A percentile compares a stretch with the other conserved stretches of the same genome.
Conservation (phyloP, 2,113 vertebrate species). For the Salvelinus alpinus region DNA sequence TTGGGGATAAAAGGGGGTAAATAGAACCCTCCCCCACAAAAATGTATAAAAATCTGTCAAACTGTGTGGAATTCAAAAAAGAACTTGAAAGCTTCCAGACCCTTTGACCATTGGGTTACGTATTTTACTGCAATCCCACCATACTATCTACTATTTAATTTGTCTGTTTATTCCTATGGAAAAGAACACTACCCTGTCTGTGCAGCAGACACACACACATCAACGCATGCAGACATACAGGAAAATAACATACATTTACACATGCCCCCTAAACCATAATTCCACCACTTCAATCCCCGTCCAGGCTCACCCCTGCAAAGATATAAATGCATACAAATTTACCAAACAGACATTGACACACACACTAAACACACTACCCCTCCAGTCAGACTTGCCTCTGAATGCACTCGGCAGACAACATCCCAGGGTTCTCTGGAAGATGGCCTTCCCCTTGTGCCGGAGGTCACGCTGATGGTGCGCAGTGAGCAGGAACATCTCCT, state of each 20-base stretch:
- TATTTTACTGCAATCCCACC: not conserved
- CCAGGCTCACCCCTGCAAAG: no score
- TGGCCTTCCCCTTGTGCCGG: slow-evolving; percentile 57
- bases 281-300: no score
- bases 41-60: no score
- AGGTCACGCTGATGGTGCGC: slow-evolving; percentile 36
- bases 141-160: not conserved
- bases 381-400: slow-evolving; percentile 51
- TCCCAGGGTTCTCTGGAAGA: slow-evolving; percentile 59
- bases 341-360: no score
- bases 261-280: no score
- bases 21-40: no score
- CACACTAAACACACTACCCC: not conserved
- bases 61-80: not conserved
- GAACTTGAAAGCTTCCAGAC: not conserved
- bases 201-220: no score
- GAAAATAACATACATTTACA: no score
- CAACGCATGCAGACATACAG: no score
- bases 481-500: slow-evolving; percentile 47
- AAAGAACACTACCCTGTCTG: no score
- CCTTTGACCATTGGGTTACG: not conserved
- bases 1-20: no score
- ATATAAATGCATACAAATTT: not conserved
- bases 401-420: slow-evolving; percentile 52
- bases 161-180: no score